Evolutionary conservation across 2,888 invertebrate genomes (phyloP).

Genomic region (Mesochorus sp.): DNA sequence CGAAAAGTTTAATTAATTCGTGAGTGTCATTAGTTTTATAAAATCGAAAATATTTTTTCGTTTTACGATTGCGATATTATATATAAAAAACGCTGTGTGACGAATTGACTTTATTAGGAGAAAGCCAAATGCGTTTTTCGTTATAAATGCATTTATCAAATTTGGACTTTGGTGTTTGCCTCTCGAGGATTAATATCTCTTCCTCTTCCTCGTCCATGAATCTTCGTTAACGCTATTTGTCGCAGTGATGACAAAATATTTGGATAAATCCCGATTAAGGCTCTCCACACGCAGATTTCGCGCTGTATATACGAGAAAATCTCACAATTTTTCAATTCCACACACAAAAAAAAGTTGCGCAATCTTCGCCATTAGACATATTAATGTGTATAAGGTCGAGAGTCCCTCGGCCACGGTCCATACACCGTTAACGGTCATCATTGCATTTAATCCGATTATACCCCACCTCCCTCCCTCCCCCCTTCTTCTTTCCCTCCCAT

Average conservation of each 20-base stretch:
- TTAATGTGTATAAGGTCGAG: no score
- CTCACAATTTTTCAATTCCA: background rate
- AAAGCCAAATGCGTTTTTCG: background rate
- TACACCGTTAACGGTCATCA: no score
- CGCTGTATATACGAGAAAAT: conserved; percentile 34
- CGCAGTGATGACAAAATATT: conserved; percentile 53
- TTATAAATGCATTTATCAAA: background rate
- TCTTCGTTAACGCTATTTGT: conserved; percentile 41
- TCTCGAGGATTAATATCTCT: conserved; percentile 2
- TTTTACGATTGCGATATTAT: conserved; percentile 19
- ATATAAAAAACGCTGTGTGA: conserved; percentile 8
- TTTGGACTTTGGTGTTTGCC: background rate
- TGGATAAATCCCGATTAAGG: conserved; percentile 5
- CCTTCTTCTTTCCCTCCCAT: no score
- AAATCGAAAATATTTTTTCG: background rate
- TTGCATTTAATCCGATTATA: conserved; percentile 52
- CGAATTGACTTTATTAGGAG: conserved; percentile 37
- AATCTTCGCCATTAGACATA: background rate
- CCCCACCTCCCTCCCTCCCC: no score
- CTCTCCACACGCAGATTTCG: background rate
- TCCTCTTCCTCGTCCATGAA: background rate
- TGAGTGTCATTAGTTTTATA: conserved; percentile 24
- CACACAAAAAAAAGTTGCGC: conserved; percentile 2
- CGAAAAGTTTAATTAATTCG: conserved; percentile 53
- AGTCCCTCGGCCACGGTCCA: no score